Base-by-base conservation (phyloP, 1,140 invertebrate species). In the Atta colombica region DNA sequence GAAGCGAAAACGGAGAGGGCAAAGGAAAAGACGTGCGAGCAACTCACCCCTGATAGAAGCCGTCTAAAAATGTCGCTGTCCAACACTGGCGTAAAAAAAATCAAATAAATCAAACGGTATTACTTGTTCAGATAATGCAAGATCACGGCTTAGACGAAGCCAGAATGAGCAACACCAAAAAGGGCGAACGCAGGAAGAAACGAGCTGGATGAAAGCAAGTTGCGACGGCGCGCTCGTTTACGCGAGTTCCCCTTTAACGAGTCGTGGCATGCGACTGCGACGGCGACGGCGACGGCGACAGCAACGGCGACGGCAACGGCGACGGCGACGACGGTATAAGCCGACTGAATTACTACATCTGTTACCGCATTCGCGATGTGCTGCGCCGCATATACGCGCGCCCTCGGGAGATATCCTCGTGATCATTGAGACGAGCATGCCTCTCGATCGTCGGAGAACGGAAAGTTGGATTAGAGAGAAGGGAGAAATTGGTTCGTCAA, bases 41-140 rank as follows among this genome's bases (percentile, higher is more conserved):
- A 63, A n/a, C 4, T 0, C 14, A 71, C 18, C 53, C 12, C 8
- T 14, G 5, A 3, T 80, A 77, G 77, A 74, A 81, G 80, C 61
- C 80, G 74, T 78, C 68, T 85, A 92, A 91, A 93, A 88, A 93
- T 91, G 90, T 86, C 77, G 72, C 91, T 92, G 92, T 93, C 89
- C 68, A 77, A 91, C 68, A 51, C 68, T 84, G 69, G 78, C 8
- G 45, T n/a, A 28, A 85, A 91, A 92, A 87, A 92, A 87, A 68
- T 74, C 68, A 80, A 91, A 93, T 94, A 94, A 93, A 93, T 94
- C 91, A 93, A 90, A 75, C 68, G 85, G 88, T 86, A 91, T 92
- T 92, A 92, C 88, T 58, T 60, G 69, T 66, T 31, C 53, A 66
- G 31, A 85, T 92, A 91, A 87, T 80, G 55, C 68, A 49, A 87